Base-by-base conservation (phyloP, 2,113 vertebrate species). In the Thunnus maccoyii region DNA sequence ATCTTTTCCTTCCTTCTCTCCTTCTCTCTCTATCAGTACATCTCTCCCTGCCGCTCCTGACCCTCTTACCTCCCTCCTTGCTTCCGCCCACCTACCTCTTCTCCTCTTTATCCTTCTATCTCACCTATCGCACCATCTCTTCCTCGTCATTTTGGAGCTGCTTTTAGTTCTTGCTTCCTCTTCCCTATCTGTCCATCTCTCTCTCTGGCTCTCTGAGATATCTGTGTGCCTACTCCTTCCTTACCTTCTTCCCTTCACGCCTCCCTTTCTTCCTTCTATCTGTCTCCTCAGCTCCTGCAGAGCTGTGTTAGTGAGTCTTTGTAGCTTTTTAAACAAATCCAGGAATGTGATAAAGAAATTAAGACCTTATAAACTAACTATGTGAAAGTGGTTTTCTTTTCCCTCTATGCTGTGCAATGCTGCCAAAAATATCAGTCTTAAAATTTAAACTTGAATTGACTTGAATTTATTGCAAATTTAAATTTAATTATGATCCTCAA, bases 121-220 rank as follows among this genome's bases (percentile, higher is more conserved):
- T 62, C 71, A 30, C 56, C 76, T 80, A 87, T 89, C 89, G 32
- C 70, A 20, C 76, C 60, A 88, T 88, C 86, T 85, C 86, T 36
- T 74, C 80, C 72, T 87, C 13, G 0, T 41, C 52, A 70, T 84
- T 88, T 85, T 78, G 68, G 74, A 76, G 76, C 63, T 58, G 65
- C 80, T 88, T 84, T 90, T 83, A 86, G 72, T 76, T 82, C 83
- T 63, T 72, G 52, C 78, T 80, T 82, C 79, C 64, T 84, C 82
- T 58, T 83, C 32, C 25, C 60, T 89, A 85, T 91, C 88, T 52
- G 54, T 44, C 88, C 52, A 80, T 90, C 83, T 84, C 74, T 41
- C 36, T 41, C 58, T 17, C 47, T 71, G 61, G 44, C 72, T 80
- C 56, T 80, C 36, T 41, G 36, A 88, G 75, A 81, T 72, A 85